Conservation (phyloP, 2,888 invertebrate genomes). For the Stramonita haemastoma region DNA sequence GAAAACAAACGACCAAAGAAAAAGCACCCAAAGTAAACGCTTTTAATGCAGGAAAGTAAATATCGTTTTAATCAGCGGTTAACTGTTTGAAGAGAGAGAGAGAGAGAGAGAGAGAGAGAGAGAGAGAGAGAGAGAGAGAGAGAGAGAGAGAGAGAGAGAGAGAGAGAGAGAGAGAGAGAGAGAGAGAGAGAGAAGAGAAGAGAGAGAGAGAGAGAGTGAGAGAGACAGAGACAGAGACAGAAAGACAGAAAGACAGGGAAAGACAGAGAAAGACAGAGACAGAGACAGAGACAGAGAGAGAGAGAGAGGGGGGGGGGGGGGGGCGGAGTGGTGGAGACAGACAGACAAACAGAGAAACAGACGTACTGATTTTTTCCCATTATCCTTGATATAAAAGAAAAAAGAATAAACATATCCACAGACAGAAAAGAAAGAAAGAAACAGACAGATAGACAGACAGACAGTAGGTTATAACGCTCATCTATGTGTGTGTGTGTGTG, state of each 20-base stretch:
- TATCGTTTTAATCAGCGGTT: too few species aligned
- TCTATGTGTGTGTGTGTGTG: not conserved
- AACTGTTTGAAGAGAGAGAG: not conserved
- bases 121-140: not conserved
- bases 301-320: not conserved
- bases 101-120: not conserved
- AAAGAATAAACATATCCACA: too few species aligned
- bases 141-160: constrained; percentile 8
- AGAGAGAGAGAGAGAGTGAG: not conserved
- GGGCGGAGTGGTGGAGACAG: not conserved
- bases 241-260: not conserved
- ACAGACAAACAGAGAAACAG: not conserved
- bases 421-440: not conserved
- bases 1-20: too few species aligned
- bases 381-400: too few species aligned
- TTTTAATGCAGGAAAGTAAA: too few species aligned
- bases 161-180: not conserved
- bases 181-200: not conserved
- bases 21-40: too few species aligned
- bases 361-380: too few species aligned
- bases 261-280: not conserved
- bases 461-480: too few species aligned
- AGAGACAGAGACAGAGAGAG: not conserved
- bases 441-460: not conserved
- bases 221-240: not conserved